Evolutionary conservation across 2,888 invertebrate species (phyloP), one percentile per base, ranked within the genome.

Genomic region (Oscheius sp.): DNA sequence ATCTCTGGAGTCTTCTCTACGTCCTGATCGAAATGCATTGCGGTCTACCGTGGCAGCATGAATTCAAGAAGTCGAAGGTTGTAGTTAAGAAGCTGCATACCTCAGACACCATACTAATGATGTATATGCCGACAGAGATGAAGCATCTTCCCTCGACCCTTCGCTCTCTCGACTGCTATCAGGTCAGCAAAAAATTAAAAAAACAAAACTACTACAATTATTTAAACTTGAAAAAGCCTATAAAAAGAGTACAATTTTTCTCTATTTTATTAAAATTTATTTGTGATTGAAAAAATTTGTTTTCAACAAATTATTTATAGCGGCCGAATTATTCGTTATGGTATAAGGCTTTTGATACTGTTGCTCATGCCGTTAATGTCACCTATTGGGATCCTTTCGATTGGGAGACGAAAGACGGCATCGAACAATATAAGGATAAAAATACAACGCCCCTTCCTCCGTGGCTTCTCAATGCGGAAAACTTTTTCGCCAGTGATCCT

Each of bases 1-100:
- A 64, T 38, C 41, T 64, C 20, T 64, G 64, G 64, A 72, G 76
- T 22, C 67, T 73, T 33, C 38, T 75, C 26, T 77, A 67, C 68
- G 73, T 74, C 41, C 54, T 74, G 49, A 82, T 83, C 63, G 81
- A 80, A 64, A 64, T 94, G 93, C 86, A 93, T 92, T 80, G 80
- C 54, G 80, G 80, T 0, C 76, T 82, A 30, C 82, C 81, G 33
- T 82, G 82, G 82, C 82, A 82, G 65, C 64, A 54, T 12, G 72
- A 64, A 9, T 56, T 68, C 50, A 78, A 79, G n/a, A 72, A 76
- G 17, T 69, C 56, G 12, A 9, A 59, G 26, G 71, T 76, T 32
- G 76, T 73, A 45, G 44, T 26, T 36, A 70, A 72, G 74, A 82
- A 82, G 65, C 45, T 72, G 33, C n/a, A 49, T 14, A 73, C 78